A percentile compares a stretch with the other conserved stretches of the same genome.
Conservation (phyloP, 2,113 vertebrate genomes). For the Ageneiosus marmoratus region DNA sequence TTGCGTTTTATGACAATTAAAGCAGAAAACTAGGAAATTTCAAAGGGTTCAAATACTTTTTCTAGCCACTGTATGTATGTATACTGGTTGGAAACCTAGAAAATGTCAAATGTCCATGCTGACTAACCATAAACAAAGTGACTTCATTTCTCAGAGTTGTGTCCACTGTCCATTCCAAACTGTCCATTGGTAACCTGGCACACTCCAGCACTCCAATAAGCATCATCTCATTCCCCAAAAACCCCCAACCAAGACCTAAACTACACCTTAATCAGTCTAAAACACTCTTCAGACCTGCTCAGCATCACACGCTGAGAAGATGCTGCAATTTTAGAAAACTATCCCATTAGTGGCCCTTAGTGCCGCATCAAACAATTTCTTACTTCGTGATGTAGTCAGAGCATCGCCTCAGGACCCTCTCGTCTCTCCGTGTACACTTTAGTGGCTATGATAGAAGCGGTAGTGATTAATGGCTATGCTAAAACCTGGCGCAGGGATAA, state of each 20-base stretch:
- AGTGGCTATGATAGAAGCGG: slow-evolving; percentile 25
- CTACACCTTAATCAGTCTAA: not conserved
- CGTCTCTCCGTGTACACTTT: slow-evolving; percentile 1
- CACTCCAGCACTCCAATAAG: not conserved
- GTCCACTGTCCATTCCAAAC: too few species aligned
- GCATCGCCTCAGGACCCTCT: slow-evolving; percentile 21
- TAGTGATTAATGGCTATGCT: slow-evolving; percentile 27
- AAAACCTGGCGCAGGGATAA: not conserved
- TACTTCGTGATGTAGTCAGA: slow-evolving; percentile 21
- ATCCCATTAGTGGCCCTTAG: not conserved
- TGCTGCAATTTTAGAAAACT: not conserved
- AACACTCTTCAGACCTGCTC: not conserved
- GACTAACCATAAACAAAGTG: too few species aligned
- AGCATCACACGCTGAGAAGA: not conserved
- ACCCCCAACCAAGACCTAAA: not conserved
- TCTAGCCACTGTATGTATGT: too few species aligned
- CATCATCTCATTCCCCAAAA: not conserved
- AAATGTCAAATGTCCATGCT: too few species aligned
- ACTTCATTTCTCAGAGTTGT: too few species aligned
- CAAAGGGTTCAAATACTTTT: too few species aligned
- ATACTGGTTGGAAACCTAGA: too few species aligned
- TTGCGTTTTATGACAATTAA: too few species aligned
- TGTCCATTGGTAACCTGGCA: too few species aligned
- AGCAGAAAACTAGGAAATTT: too few species aligned
- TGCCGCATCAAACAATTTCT: slow-evolving; percentile 29